Base-by-base conservation (phyloP, 2,888 invertebrate species). In the Caenorhabditis sulstoni region DNA sequence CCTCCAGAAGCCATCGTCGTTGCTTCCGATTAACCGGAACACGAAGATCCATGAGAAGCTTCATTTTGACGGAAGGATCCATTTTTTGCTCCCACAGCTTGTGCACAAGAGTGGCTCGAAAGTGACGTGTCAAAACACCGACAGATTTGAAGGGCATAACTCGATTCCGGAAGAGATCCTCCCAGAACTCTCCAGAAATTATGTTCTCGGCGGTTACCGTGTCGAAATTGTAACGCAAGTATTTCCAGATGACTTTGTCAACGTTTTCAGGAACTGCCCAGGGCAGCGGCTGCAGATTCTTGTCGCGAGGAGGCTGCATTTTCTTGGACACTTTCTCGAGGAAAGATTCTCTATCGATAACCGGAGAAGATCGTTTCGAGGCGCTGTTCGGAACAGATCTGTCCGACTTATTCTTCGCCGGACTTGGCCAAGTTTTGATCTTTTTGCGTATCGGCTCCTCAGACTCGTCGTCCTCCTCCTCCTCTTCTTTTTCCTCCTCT, bases 131-230 rank as follows among this genome's bases (percentile, higher is more conserved):
- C 8, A 71, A 8, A 18, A 62, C 45, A 3, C 12, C 11, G 12
- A 55, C 47, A 0, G 71, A 64, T 11, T 39, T 37, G 23, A 71
- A 23, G 1, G 14, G 18, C 11, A 44, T 18, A 1, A 49, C 18
- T 1, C 14, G 14, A 9, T 9, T 18, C 0, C 39, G 16, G 14
- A 64, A 12, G 49, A 64, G 3, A 11, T 57, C 29, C 1, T 14
- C 29, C 71, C 71, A 71, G 39, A 71, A 71, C 9, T 55, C 41
- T 1, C 5, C 49, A 0, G 62, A 41, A 14, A 71, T 23, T 2
- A 68, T 16, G 11, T 35, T n/a, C 4, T 18, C 4, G 8, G 29
- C 11, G 0, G 41, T 59, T 1, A 68, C 14, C 4, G 35, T 29
- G 9, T 9, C 29, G 9, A 9, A 41, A 14, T 62, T 71, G 4